These are phyloP conservation scores for Acronicta psi DNA, from an alignment of 2,888 invertebrate species.

Conservation along the genomic window DNA sequence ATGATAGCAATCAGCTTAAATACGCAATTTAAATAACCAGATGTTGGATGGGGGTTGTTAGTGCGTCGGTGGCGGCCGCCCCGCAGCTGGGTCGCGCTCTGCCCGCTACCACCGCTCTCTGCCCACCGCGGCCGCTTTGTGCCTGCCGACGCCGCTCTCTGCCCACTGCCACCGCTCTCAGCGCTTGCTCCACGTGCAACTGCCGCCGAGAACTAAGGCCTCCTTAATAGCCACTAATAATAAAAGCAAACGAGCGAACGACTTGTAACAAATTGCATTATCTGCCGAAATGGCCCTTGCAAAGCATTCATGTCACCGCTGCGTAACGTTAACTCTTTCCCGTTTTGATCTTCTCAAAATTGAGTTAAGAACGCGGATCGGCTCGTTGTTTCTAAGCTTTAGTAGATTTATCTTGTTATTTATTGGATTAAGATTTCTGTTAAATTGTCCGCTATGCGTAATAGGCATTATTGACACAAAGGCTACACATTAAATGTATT, in stretches of 20 bases:
- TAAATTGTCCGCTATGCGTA: conserved; percentile 14
- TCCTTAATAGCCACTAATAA: conserved; percentile 78
- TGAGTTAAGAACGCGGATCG: conserved; percentile 59
- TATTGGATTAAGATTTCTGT: conserved; percentile 49
- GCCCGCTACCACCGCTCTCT: conserved; percentile 46
- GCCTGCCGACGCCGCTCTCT: conserved; percentile 30
- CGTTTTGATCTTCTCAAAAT: conserved; percentile 65
- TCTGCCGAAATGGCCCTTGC: conserved; percentile 74
- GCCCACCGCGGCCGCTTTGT: conserved; percentile 59
- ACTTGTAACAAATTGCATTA: conserved; percentile 83
- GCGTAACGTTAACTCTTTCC: conserved; percentile 68
- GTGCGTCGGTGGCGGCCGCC: conserved; percentile 30
- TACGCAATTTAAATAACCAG: conserved; percentile 77
- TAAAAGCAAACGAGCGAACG: conserved; percentile 80
- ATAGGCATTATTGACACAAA: conserved; percentile 19
- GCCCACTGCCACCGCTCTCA: conserved; percentile 46
- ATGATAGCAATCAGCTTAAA: conserved; percentile 77
- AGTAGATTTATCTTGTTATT: conserved; percentile 45
- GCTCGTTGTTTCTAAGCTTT: conserved; percentile 49
- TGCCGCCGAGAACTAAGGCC: conserved; percentile 60
- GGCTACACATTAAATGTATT: conserved; percentile 18
- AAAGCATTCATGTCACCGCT: conserved; percentile 70
- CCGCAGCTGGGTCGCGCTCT: conserved; percentile 10
- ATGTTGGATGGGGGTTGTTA: conserved; percentile 65
- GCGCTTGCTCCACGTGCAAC: conserved; percentile 63